Base-by-base conservation (phyloP, 2,797 vertebrate genomes). In the Hydrocynus forskahlii region DNA sequence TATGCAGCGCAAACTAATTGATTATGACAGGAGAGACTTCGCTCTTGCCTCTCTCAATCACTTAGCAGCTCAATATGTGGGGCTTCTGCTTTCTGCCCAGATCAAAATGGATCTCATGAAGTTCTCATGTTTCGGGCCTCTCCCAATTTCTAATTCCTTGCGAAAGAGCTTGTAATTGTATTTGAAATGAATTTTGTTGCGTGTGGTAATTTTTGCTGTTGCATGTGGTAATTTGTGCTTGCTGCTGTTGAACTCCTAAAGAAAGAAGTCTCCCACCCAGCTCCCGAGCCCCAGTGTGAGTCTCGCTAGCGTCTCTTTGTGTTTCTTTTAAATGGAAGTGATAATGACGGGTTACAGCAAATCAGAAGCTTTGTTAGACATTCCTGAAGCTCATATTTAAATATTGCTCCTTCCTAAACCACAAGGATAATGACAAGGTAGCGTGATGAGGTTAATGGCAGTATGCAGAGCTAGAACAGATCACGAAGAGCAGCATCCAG, bases 1-100 rank as follows among this genome's bases (percentile, higher is more conserved):
- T 77, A 90, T 88, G 84, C 88, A 88, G 87, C 89, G 71, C 89
- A 91, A 93, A 89, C 90, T 92, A 89, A 91, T 88, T 91, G 93
- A 76, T 85, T 95, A 89, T 91, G 90, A 83, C 88, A 89, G 85
- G 86, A 88, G 85, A 88, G 89, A 82, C 86, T 77, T 88, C 70
- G 83, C 76, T 78, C 68, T 78, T 79, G 60, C 45, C 73, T 83
- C 81, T 68, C 83, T 85, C 85, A 68, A 78, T 88, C 83, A 80
- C 77, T 81, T 83, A 80, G 80, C 64, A 23, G 59, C 66, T 83
- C 67, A 62, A 70, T 78, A 82, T 21, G 64, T 67, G 59, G 29
- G 29, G 62, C 71, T 75, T n/a, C 69, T 38, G 63, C 72, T 75
- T 69, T 85, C 50, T 21, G 14, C 76, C 75, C 76, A 66, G 48